These are phyloP conservation scores for Pasiphila rectangulata DNA, from an alignment of 2,888 invertebrate species.

Conservation along the genomic window DNA sequence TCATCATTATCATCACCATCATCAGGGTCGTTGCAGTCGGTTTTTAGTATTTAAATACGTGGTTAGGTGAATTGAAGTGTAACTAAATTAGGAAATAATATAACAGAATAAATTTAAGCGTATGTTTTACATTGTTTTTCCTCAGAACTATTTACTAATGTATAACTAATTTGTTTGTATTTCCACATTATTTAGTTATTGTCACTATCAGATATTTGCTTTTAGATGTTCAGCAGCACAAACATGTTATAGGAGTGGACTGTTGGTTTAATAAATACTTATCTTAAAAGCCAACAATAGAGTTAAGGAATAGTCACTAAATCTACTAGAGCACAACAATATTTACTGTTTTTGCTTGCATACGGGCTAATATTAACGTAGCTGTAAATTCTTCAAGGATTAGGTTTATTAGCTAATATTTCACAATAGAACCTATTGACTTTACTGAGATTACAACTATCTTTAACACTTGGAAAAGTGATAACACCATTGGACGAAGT, in stretches of 20 bases:
- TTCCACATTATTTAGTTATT: too few species aligned
- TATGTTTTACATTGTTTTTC: too few species aligned
- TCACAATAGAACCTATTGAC: constrained; percentile 50
- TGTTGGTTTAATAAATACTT: constrained; percentile 16
- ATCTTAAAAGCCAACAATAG: constrained; percentile 16
- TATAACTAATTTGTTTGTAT: too few species aligned
- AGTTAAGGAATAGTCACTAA: constrained; percentile 21
- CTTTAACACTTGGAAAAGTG: constrained; percentile 46
- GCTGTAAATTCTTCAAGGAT: constrained; percentile 46
- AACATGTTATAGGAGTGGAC: constrained; percentile 2
- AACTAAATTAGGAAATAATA: too few species aligned
- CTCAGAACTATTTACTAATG: too few species aligned
- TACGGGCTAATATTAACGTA: constrained; percentile 45
- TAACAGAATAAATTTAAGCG: too few species aligned
- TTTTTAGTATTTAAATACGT: too few species aligned
- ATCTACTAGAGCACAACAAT: constrained; percentile 18
- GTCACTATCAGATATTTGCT: constrained; percentile 1
- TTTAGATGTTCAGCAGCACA: too few species aligned
- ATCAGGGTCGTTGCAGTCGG: too few species aligned
- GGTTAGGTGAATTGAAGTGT: too few species aligned
- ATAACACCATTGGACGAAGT: constrained; percentile 51
- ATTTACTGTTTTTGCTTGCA: constrained; percentile 33
- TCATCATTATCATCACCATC: too few species aligned
- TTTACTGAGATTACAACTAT: constrained; percentile 52
- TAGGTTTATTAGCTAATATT: constrained; percentile 46